Conservation (phyloP, 2,888 invertebrate genomes). For the Acanthosoma haemorrhoidale region DNA sequence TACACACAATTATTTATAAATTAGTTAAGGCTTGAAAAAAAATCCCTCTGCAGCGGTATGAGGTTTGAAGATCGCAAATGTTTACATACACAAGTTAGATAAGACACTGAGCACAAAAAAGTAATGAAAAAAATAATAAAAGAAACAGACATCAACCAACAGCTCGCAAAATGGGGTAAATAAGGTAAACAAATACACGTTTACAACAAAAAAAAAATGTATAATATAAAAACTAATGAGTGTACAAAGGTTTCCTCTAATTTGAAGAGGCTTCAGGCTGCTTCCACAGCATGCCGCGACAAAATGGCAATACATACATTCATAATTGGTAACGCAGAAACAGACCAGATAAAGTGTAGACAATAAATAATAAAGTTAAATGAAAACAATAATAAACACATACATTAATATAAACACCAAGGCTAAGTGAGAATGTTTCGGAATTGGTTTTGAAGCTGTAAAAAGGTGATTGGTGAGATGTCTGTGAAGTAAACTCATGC, state of each 20-base stretch:
- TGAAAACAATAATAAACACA: neutral
- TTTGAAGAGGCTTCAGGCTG: too few species aligned
- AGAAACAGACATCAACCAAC: neutral
- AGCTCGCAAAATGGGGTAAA: neutral
- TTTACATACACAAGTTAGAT: neutral
- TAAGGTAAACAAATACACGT: neutral
- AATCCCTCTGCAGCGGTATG: constrained; percentile 8
- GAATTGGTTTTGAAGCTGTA: neutral
- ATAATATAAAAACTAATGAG: neutral
- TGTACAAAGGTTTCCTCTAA: neutral
- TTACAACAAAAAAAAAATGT: neutral
- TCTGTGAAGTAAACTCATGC: neutral
- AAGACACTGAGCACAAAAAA: neutral
- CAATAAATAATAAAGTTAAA: too few species aligned
- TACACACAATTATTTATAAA: neutral
- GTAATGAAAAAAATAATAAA: too few species aligned
- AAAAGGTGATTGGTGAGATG: too few species aligned
- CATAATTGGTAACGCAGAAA: neutral
- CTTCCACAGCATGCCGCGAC: neutral
- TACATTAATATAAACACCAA: neutral
- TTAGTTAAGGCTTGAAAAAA: neutral
- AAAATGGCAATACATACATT: neutral
- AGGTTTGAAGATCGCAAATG: constrained; percentile 2
- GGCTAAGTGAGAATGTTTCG: neutral
- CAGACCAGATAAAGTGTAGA: neutral